Evolutionary conservation across 1,140 invertebrate species (phyloP).

Genomic region (Pectinophora gossypiella): DNA sequence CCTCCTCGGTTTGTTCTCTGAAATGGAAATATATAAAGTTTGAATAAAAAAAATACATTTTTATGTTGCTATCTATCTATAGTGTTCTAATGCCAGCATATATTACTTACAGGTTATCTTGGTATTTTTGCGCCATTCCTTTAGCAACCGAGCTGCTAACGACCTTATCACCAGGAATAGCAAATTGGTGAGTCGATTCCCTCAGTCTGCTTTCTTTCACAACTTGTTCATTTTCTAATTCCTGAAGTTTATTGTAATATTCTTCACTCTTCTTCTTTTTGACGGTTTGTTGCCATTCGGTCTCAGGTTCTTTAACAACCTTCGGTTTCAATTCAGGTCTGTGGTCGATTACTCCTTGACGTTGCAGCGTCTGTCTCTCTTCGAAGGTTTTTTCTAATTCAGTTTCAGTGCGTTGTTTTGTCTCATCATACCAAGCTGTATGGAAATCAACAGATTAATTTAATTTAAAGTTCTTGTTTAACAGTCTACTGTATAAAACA

Average conservation of each 20-base stretch:
- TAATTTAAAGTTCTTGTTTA: not conserved
- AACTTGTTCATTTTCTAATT: conserved; percentile 89
- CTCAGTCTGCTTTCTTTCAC: conserved; percentile 87
- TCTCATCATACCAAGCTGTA: conserved; percentile 95
- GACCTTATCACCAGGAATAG: conserved; percentile 89
- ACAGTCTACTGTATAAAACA: conserved; percentile 20
- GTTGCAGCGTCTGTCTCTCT: conserved; percentile 83
- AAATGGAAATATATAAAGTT: conserved; percentile 21
- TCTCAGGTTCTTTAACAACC: conserved; percentile 82
- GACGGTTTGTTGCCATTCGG: conserved; percentile 89
- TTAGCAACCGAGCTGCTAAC: conserved; percentile 85
- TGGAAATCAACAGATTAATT: conserved; percentile 32
- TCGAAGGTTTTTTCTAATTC: conserved; percentile 92
- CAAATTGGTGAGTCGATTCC: conserved; percentile 87
- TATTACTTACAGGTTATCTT: conserved; percentile 86
- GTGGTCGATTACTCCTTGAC: conserved; percentile 78
- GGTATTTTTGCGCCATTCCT: conserved; percentile 90
- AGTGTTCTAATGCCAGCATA: not conserved
- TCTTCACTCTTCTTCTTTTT: conserved; percentile 89
- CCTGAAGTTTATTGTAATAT: conserved; percentile 89
- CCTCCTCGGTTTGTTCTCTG: conserved; percentile 79
- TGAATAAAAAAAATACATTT: not conserved
- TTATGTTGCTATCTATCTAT: too few relatives aligned
- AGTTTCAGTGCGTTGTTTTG: conserved; percentile 86
- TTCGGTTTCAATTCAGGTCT: conserved; percentile 81